These are phyloP conservation scores for Thalassaphorura encarpata DNA, from an alignment of 1,140 invertebrate genomes.

Conservation along the genomic window DNA sequence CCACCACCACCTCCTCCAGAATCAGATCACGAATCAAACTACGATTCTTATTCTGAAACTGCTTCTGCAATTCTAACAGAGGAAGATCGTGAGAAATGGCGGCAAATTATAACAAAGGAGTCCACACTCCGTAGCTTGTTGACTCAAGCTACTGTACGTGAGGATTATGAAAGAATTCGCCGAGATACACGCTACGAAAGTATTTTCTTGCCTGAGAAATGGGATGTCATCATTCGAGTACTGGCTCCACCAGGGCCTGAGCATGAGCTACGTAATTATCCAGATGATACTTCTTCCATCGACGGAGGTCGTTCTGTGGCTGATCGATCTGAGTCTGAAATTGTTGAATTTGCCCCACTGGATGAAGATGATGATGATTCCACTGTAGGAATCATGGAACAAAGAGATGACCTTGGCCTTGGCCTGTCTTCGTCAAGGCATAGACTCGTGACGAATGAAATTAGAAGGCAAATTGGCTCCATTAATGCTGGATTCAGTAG, in stretches of 20 bases:
- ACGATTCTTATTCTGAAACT: slow-evolving; percentile 36
- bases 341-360: slow-evolving; percentile 30
- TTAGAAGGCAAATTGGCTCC: too few species aligned
- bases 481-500: too few species aligned
- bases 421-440: too few species aligned
- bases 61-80: slow-evolving; percentile 41
- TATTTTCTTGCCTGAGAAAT: slow-evolving; percentile 71
- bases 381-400: too few species aligned
- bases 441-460: too few species aligned
- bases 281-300: slow-evolving; percentile 35
- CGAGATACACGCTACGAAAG: slow-evolving; percentile 64
- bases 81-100: slow-evolving; percentile 71
- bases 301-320: slow-evolving; percentile 31
- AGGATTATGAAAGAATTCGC: slow-evolving; percentile 75
- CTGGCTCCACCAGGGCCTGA: slow-evolving; percentile 56
- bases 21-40: slow-evolving; percentile 29
- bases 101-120: slow-evolving; percentile 78
- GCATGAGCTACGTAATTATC: slow-evolving; percentile 39
- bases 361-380: slow-evolving; percentile 23
- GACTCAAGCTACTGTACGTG: slow-evolving; percentile 67
- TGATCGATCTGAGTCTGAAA: slow-evolving; percentile 30
- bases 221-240: slow-evolving; percentile 86
- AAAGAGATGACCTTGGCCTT: too few species aligned
- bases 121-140: slow-evolving; percentile 68
- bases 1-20: slow-evolving; percentile 37